Evolutionary conservation across 2,797 vertebrate genomes (phyloP), one percentile per base, ranked within the genome.

Genomic region (Pempheris klunzingeri): DNA sequence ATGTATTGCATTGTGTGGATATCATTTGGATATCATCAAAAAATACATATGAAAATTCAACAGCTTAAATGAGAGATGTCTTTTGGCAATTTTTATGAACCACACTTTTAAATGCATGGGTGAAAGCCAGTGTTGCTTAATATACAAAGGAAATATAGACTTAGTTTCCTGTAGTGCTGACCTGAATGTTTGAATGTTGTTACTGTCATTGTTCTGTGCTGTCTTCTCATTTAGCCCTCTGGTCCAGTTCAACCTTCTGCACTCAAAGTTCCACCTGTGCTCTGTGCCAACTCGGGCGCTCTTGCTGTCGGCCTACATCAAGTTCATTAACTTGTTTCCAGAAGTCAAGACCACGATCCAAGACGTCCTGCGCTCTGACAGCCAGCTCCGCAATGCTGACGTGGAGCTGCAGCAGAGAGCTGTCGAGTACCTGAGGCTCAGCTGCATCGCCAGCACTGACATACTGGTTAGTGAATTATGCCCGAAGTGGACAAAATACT

Each of bases 261-360:
- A 98, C 89, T 98, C 96, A 38, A 98, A 98, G 93, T 98, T 98
- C 92, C 97, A 98, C 90, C 91, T 98, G 89, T 98, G 97, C 88
- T 97, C 97, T 0, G 97, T 98, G 41, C 96, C 97, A 0, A 98
- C 97, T 0, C 94, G 97, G 0, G 97, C 97, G 0, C 95, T 98
- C 85, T 90, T 98, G 79, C 94, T 98, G 61, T 98, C 97, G 0
- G 97, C 97, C 58, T 98, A 98, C 88, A 98, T 98, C 92, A 98
- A 98, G 90, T 98, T 98, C 91, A 97, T 98, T 83, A 98, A 98
- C 92, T 90, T 98, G 89, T 98, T 98, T 89, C 97, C 97, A 0
- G 97, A 98, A 88, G 96, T 96, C 77, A 98, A 98, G 93, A 80
- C 92, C 87, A 98, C 96, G 34, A 98, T 98, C 88, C 97, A 98